phyloP scores from a whole-genome alignment of 2,113 vertebrate species.

The Pitta sordida region DNA sequence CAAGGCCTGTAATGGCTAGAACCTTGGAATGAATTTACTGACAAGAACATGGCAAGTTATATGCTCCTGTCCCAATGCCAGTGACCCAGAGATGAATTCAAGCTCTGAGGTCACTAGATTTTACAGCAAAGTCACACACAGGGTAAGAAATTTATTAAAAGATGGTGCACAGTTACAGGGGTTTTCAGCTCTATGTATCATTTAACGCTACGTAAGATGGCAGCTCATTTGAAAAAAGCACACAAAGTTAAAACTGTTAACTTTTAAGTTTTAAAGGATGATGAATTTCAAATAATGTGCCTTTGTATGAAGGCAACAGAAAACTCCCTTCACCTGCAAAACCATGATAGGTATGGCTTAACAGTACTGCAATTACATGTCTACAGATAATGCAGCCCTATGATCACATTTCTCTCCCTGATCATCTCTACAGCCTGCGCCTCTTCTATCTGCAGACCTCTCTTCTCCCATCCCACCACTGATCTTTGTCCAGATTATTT shows the following conservation, averaged over 20 bases:
- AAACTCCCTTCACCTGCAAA: background rate
- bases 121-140: background rate
- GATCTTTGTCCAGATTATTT: background rate
- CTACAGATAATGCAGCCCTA: rapidly evolving
- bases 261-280: too few relatives aligned
- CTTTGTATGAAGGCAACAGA: background rate
- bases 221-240: background rate
- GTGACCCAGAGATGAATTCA: background rate
- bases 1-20: background rate
- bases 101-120: background rate
- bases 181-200: background rate
- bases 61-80: rapidly evolving
- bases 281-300: background rate
- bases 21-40: background rate
- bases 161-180: rapidly evolving
- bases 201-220: background rate
- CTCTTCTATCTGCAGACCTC: background rate
- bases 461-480: background rate
- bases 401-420: rapidly evolving
- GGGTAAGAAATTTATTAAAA: background rate
- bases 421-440: background rate
- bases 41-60: background rate
- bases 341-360: too few relatives aligned
- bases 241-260: background rate
- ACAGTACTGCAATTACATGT: background rate